Evolutionary conservation across 2,113 vertebrate species (phyloP).

Genomic region (Cepphus grylle): DNA sequence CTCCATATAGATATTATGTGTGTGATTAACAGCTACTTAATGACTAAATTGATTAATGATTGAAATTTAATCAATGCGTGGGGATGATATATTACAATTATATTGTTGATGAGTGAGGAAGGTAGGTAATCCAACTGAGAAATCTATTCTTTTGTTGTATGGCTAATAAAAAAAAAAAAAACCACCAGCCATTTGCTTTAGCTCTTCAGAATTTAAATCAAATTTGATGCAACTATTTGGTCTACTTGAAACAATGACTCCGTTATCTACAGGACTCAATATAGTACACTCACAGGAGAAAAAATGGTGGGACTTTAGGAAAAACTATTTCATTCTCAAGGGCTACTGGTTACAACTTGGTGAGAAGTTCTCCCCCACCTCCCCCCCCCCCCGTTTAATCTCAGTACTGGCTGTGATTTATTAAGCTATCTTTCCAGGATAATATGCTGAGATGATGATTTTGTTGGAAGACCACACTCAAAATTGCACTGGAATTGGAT

Average conservation of each 20-base stretch:
- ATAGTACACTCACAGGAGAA: not conserved
- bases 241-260: not conserved
- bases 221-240: not conserved
- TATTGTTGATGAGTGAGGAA: not conserved
- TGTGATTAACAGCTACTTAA: not conserved
- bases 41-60: not conserved
- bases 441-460: not conserved
- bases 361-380: not conserved
- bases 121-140: not conserved
- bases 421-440: not conserved
- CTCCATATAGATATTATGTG: not conserved
- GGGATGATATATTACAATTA: not conserved
- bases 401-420: not conserved
- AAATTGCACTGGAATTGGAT: conserved; percentile 31
- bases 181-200: not conserved
- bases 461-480: conserved; percentile 23
- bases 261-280: not conserved
- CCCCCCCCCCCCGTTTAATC: not conserved
- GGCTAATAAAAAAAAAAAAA: not conserved
- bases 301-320: not conserved
- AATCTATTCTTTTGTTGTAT: not conserved
- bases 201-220: not conserved
- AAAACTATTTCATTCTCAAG: not conserved
- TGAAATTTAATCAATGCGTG: not conserved
- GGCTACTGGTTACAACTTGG: not conserved